These are phyloP conservation scores for Megalops atlanticus DNA, from an alignment of 2,113 vertebrate species.

Conservation along the genomic window DNA sequence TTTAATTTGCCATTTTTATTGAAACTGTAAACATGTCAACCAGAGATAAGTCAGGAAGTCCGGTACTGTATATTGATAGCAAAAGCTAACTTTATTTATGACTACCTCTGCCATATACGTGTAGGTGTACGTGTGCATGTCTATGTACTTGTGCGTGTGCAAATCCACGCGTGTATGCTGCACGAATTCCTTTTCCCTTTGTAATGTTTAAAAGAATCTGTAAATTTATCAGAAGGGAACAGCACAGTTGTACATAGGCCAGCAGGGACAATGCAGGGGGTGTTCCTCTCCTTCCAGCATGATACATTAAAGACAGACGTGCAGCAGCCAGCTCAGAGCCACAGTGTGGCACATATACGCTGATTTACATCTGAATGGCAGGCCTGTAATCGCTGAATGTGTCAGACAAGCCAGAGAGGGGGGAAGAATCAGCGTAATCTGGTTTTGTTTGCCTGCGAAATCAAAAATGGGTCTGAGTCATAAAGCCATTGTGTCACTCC, in stretches of 20 bases:
- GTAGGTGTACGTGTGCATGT: too few relatives aligned
- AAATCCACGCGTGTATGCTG: not conserved
- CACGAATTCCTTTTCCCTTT: not conserved
- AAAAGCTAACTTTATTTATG: not conserved
- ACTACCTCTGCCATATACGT: not conserved
- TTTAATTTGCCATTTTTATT: not conserved
- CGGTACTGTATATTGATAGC: not conserved
- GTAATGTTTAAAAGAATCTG: conserved; percentile 3
- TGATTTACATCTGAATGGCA: conserved; percentile 79
- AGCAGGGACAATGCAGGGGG: conserved; percentile 50
- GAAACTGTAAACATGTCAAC: not conserved
- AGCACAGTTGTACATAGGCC: conserved; percentile 36
- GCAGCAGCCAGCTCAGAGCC: conserved; percentile 44
- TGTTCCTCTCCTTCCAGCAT: conserved; percentile 43
- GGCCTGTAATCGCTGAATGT: conserved; percentile 71
- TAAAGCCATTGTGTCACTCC: conserved; percentile 79
- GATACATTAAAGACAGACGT: conserved; percentile 38
- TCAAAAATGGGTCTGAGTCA: conserved; percentile 68
- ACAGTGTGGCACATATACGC: conserved; percentile 41
- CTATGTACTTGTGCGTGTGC: not conserved
- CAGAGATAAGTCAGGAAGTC: not conserved
- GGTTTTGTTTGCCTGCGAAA: conserved; percentile 72
- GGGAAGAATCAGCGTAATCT: conserved; percentile 60
- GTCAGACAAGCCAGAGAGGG: conserved; percentile 68
- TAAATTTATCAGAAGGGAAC: not conserved